Conservation (phyloP, 2,113 vertebrate species). For the Hiodon alosoides region DNA sequence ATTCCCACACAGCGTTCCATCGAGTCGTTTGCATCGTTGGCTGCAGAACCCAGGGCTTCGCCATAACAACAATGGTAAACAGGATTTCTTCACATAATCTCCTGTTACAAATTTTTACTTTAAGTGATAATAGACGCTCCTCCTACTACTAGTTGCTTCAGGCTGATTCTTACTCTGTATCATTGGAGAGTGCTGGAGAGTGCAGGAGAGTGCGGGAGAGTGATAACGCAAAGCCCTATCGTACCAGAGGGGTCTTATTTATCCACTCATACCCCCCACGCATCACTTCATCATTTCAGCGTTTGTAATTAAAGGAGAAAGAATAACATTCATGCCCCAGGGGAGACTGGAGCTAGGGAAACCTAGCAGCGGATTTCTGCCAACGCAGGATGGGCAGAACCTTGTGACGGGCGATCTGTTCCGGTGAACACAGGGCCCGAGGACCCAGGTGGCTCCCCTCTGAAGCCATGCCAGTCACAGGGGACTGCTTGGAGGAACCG, state of each 20-base stretch:
- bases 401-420: background rate
- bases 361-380: too few species aligned
- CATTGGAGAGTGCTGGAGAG: background rate
- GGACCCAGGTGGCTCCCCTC: background rate
- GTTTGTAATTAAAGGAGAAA: background rate
- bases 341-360: too few species aligned
- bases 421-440: background rate
- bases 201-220: background rate
- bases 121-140: background rate
- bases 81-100: background rate
- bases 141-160: background rate
- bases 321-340: background rate
- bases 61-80: background rate
- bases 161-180: background rate
- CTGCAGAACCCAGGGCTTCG: background rate
- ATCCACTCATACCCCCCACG: background rate
- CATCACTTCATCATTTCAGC: background rate
- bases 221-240: background rate
- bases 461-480: slow-evolving; percentile 8
- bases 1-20: background rate
- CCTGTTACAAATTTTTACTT: slow-evolving; percentile 4
- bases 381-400: background rate
- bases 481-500: background rate
- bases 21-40: too few species aligned
- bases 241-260: background rate